phyloP scores from a whole-genome alignment of 2,888 invertebrate species.

The Willowsia nigromaculata region DNA sequence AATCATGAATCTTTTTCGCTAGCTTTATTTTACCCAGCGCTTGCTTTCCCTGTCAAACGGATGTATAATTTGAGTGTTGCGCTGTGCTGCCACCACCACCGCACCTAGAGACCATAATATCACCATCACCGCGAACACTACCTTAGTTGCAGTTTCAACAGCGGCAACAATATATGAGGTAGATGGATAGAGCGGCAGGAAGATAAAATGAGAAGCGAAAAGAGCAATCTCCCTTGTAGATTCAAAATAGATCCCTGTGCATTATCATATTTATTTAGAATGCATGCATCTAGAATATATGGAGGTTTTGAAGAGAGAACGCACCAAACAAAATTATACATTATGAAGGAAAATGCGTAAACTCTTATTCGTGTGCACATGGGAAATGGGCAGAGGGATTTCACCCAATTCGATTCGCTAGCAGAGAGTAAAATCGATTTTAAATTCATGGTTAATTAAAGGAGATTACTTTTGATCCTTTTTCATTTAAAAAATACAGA shows the following conservation, averaged over 20 bases:
- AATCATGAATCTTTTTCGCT: constrained; percentile 59
- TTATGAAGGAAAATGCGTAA: background rate
- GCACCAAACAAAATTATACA: background rate
- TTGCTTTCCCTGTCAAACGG: constrained; percentile 61
- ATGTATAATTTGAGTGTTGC: background rate
- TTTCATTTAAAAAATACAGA: constrained; percentile 58
- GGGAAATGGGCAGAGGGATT: constrained; percentile 52
- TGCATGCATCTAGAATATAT: background rate
- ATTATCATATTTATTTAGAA: constrained; percentile 44
- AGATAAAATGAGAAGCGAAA: constrained; percentile 49
- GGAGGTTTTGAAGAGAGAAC: background rate
- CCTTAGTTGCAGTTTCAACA: too few relatives aligned
- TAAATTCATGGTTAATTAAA: constrained; percentile 73
- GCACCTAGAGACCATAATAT: background rate
- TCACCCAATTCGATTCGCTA: constrained; percentile 69
- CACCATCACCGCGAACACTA: background rate
- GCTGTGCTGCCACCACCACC: background rate
- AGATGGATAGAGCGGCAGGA: background rate
- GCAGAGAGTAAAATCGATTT: constrained; percentile 70
- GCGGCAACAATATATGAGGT: background rate
- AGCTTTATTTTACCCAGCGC: constrained; percentile 46
- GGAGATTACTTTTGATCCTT: constrained; percentile 68
- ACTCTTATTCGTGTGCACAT: constrained; percentile 23
- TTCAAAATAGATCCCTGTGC: constrained; percentile 28
- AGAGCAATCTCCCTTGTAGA: constrained; percentile 41